Conservation (phyloP, 2,888 invertebrate genomes). For the Gasteruption jaculator region DNA sequence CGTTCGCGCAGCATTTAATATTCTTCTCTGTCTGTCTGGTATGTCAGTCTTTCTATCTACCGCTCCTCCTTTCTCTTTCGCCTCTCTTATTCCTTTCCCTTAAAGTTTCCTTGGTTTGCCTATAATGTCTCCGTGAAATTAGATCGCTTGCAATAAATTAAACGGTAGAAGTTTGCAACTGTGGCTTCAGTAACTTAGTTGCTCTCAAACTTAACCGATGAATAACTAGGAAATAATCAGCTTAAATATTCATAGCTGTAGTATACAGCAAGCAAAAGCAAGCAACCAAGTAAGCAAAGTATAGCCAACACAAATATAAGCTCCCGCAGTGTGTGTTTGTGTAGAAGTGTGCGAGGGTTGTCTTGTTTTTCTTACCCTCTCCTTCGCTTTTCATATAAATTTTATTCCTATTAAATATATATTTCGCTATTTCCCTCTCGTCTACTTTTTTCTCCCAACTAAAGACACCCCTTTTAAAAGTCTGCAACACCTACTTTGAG, state of each 20-base stretch:
- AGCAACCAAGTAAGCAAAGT: no score
- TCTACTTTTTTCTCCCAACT: no score
- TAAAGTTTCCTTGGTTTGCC: constrained; percentile 5
- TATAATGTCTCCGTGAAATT: constrained; percentile 28
- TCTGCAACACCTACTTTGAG: no score
- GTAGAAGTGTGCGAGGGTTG: no score
- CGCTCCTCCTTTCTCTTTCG: neutral
- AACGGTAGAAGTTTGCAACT: constrained; percentile 34
- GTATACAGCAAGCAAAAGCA: no score
- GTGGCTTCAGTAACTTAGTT: constrained; percentile 29
- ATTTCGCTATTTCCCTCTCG: no score
- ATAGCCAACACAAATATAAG: no score
- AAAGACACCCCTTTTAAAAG: no score
- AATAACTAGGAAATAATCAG: constrained; percentile 44
- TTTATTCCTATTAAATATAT: no score
- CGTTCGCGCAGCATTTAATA: neutral
- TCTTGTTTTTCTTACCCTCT: no score
- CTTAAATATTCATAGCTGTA: constrained; percentile 46
- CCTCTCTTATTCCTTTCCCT: neutral
- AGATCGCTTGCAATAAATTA: constrained; percentile 35
- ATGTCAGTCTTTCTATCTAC: neutral
- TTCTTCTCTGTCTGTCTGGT: neutral
- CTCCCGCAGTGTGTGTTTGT: no score
- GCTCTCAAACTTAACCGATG: constrained; percentile 37
- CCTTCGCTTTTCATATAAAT: no score